These are phyloP conservation scores for Apodemus sylvaticus DNA, from an alignment of 2,113 vertebrate genomes.

Conservation along the genomic window DNA sequence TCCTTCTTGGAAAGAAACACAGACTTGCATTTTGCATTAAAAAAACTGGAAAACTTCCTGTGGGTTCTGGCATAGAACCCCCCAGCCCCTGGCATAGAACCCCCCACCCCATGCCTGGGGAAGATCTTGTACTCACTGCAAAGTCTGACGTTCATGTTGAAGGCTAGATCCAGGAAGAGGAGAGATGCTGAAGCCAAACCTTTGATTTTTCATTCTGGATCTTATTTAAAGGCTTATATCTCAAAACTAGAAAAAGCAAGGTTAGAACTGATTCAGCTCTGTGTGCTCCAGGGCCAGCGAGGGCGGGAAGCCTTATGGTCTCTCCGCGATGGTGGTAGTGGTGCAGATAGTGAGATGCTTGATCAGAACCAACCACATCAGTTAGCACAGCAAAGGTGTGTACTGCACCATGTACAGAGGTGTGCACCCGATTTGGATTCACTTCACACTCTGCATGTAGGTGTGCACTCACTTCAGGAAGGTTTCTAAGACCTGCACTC, in stretches of 20 bases:
- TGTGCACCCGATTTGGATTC: background rate
- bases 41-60: background rate
- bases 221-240: background rate
- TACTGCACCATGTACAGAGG: background rate
- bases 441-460: background rate
- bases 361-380: background rate
- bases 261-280: background rate
- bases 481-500: background rate
- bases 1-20: background rate
- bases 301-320: background rate
- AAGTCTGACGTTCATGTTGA: background rate
- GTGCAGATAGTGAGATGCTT: background rate
- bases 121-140: background rate
- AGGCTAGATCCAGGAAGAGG: background rate
- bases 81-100: background rate
- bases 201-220: background rate
- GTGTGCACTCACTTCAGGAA: background rate
- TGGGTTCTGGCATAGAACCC: background rate
- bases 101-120: background rate
- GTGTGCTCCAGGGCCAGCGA: fast-evolving
- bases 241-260: background rate
- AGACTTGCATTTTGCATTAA: background rate
- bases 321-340: background rate
- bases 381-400: background rate
- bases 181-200: background rate